Evolutionary conservation across 2,888 invertebrate genomes (phyloP).

Genomic region (Papilio protenor): DNA sequence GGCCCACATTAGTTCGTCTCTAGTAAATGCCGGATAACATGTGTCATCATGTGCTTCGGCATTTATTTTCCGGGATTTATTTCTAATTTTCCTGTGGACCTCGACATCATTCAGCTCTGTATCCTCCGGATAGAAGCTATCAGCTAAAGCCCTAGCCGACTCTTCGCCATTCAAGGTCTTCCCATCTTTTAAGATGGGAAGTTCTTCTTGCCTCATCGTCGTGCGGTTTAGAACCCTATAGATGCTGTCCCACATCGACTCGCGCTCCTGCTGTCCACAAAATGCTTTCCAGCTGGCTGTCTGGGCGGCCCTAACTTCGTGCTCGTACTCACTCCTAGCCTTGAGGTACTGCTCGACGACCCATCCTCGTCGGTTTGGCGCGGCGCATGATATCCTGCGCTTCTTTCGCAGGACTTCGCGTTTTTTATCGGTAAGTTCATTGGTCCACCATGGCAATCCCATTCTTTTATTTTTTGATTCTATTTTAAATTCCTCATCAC

Average conservation of each 20-base stretch:
- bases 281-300: conserved; percentile 47
- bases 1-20: not conserved
- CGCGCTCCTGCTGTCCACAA: conserved; percentile 22
- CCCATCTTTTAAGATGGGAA: not conserved
- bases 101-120: not conserved
- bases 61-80: not conserved
- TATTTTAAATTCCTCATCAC: not conserved
- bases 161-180: not conserved
- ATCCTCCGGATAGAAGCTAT: not conserved
- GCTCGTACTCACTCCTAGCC: conserved; percentile 32
- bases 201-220: no score
- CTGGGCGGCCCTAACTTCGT: conserved; percentile 33
- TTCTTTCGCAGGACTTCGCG: conserved; percentile 9
- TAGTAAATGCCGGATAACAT: not conserved
- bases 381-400: conserved; percentile 31
- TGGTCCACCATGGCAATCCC: conserved; percentile 32
- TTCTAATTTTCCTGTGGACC: not conserved
- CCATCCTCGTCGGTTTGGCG: not conserved
- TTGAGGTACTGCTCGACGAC: conserved; percentile 40
- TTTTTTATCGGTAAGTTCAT: conserved; percentile 25
- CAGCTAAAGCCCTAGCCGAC: not conserved
- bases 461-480: not conserved
- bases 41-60: not conserved
- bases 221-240: not conserved
- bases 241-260: not conserved